Percentiles rank a stretch among this genome's conserved stretches.
phyloP scores from a whole-genome alignment of 1,140 invertebrate species.

The Aplysia californica region DNA sequence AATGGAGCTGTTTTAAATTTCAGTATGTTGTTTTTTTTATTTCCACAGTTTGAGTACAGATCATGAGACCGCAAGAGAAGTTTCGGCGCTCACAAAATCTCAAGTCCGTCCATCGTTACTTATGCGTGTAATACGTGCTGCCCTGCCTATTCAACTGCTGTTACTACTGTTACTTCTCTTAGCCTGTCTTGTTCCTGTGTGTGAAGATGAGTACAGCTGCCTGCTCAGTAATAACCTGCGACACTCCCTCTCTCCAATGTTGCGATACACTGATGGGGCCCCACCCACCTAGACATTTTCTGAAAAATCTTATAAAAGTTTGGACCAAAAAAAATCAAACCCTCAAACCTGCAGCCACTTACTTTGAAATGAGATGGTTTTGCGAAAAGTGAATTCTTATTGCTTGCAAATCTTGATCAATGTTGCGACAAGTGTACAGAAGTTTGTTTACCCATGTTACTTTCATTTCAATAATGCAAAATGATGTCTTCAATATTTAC shows the following conservation, averaged over 20 bases:
- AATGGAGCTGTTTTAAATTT: too few species aligned
- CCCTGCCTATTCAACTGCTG: constrained; percentile 90
- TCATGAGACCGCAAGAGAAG: constrained; percentile 23
- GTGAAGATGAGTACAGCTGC: constrained; percentile 87
- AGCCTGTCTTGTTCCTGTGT: constrained; percentile 85
- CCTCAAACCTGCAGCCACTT: too few species aligned
- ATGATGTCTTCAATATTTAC: too few species aligned
- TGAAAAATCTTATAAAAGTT: too few species aligned
- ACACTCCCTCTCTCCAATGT: constrained; percentile 83
- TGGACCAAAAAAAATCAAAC: too few species aligned
- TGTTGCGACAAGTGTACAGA: too few species aligned
- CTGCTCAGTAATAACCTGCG: constrained; percentile 83
- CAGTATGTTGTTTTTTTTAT: too few species aligned
- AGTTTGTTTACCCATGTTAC: too few species aligned
- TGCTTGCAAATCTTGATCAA: too few species aligned
- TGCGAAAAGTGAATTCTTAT: too few species aligned
- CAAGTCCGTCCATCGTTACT: constrained; percentile 74
- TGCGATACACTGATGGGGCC: constrained; percentile 88
- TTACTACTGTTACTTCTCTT: constrained; percentile 89
- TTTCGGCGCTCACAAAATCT: not conserved
- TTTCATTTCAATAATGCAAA: too few species aligned
- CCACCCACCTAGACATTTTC: constrained; percentile 76
- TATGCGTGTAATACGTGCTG: constrained; percentile 86
- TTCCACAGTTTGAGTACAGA: constrained; percentile 38
- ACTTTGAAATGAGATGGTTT: too few species aligned